phyloP scores from a whole-genome alignment of 2,888 invertebrate species.

The Pachycephus smyrnensis region DNA sequence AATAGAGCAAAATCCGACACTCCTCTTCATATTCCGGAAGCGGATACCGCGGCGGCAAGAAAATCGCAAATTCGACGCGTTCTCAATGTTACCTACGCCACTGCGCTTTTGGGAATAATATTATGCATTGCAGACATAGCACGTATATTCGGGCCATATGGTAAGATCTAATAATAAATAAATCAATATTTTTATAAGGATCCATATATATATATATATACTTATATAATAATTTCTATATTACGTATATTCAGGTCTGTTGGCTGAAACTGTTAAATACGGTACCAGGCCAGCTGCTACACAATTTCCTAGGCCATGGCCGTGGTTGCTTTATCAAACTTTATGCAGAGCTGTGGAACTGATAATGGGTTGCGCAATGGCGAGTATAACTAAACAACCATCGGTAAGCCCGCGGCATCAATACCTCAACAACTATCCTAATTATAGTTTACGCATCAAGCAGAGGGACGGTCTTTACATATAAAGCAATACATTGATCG shows the following conservation, averaged over 20 bases:
- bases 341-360: constrained; percentile 67
- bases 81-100: constrained; percentile 69
- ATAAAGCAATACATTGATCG: constrained; percentile 48
- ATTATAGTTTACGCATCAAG: constrained; percentile 62
- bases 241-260: constrained; percentile 42
- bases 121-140: constrained; percentile 69
- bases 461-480: constrained; percentile 63
- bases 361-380: constrained; percentile 70
- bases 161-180: constrained; percentile 45
- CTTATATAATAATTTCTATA: constrained; percentile 8
- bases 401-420: constrained; percentile 67
- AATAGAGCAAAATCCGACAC: constrained; percentile 66
- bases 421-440: constrained; percentile 56
- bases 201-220: background rate
- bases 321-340: constrained; percentile 72
- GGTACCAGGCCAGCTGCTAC: constrained; percentile 40
- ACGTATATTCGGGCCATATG: constrained; percentile 70
- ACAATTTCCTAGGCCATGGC: constrained; percentile 66
- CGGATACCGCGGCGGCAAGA: constrained; percentile 54
- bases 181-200: background rate
- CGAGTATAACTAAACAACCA: constrained; percentile 70
- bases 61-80: constrained; percentile 68
- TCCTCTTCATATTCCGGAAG: constrained; percentile 59
- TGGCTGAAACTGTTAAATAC: constrained; percentile 50
- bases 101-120: constrained; percentile 69